Conservation (phyloP, 2,113 vertebrate species). For the Ovis canadensis region DNA sequence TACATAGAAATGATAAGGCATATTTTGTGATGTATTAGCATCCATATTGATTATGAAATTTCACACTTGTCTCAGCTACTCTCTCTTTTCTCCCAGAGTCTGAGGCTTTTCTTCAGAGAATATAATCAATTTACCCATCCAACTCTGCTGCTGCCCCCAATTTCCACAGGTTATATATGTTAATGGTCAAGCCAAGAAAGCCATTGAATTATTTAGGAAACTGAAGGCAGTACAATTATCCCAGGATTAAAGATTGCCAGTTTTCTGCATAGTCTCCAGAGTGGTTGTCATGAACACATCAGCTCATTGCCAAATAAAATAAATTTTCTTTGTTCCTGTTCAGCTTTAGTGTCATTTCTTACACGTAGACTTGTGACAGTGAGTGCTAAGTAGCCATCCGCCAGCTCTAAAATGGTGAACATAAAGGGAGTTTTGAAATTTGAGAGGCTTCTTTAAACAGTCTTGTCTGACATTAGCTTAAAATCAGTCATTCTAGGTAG, state of each 20-base stretch:
- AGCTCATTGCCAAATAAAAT: background rate
- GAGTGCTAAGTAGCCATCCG: background rate
- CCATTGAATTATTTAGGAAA: conserved; percentile 73
- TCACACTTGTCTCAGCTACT: conserved; percentile 46
- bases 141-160: conserved; percentile 36
- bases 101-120: conserved; percentile 54
- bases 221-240: conserved; percentile 60
- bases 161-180: background rate
- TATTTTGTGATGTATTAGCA: conserved; percentile 59
- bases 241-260: background rate
- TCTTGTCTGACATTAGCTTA: background rate
- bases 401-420: background rate
- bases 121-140: conserved; percentile 52
- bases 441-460: background rate
- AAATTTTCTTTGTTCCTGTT: background rate
- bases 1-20: conserved; percentile 70
- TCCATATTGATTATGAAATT: conserved; percentile 67
- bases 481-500: background rate
- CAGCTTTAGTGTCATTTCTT: background rate
- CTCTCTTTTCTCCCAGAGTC: background rate
- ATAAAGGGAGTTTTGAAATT: background rate
- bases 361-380: too few relatives aligned
- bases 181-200: conserved; percentile 58
- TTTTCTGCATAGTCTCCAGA: conserved; percentile 57
- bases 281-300: background rate